Percentiles rank a stretch among this genome's conserved stretches.
Evolutionary conservation across 2,888 invertebrate genomes (phyloP).

Genomic region (Torymus auratus): DNA sequence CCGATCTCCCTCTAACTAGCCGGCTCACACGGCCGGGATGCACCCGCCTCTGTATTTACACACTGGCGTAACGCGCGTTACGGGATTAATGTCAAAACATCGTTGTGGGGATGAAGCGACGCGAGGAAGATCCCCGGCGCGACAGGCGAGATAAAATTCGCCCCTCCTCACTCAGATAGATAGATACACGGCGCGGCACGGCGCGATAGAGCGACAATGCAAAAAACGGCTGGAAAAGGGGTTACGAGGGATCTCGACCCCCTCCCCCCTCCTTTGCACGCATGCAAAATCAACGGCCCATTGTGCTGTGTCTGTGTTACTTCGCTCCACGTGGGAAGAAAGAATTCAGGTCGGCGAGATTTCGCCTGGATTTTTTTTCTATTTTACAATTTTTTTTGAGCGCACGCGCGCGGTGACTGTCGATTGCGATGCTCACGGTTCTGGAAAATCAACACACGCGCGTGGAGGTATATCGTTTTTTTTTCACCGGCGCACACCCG

Average conservation of each 20-base stretch:
- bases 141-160: too few species aligned
- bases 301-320: constrained; percentile 61
- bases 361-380: too few species aligned
- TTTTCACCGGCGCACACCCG: too few species aligned
- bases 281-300: constrained; percentile 72
- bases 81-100: constrained; percentile 75
- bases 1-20: constrained; percentile 34
- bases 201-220: neutral
- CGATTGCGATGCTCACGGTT: too few species aligned
- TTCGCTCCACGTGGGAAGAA: constrained; percentile 40
- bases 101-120: constrained; percentile 63
- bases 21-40: constrained; percentile 53
- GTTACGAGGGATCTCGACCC: constrained; percentile 55
- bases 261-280: constrained; percentile 61
- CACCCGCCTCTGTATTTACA: constrained; percentile 67
- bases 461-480: too few species aligned
- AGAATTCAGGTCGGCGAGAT: constrained; percentile 10
- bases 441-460: too few species aligned
- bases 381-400: too few species aligned
- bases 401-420: too few species aligned
- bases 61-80: constrained; percentile 73
- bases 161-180: neutral
- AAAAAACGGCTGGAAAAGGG: neutral
- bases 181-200: neutral
- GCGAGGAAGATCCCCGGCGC: constrained; percentile 42